Evolutionary conservation across 2,113 vertebrate species (phyloP), one percentile per base, ranked within the genome.

Genomic region (Axis porcinus): DNA sequence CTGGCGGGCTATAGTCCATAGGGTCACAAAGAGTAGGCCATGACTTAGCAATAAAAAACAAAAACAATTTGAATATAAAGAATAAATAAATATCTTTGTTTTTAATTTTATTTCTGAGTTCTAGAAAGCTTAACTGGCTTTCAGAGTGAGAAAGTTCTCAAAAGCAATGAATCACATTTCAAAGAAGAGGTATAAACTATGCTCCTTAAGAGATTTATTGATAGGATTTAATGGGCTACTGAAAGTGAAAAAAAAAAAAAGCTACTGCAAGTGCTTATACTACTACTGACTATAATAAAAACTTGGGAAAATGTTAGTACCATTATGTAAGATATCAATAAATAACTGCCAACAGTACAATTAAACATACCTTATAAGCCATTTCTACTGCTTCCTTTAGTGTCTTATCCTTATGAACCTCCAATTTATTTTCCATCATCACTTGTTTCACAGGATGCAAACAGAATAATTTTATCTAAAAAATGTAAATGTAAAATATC

Each of bases 361-460:
- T 82, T 91, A 87, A 94, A 84, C 82, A 86, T 98, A 99, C 99
- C 99, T 99, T 99, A 93, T 99, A 99, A 97, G 99, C 99, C 96
- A 99, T 99, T 98, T 99, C 99, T 94, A 99, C 99, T 97, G 99
- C 99, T 98, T 99, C 99, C 94, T 98, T 99, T 95, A 99, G 99
- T 10, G 99, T 99, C 98, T 99, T 99, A 98, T 99, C 99, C 94
- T 99, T 99, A 98, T 99, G 99, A 96, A 99, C 99, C 95, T 99
- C 99, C 97, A 99, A 98, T 98, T 99, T 99, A 98, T 99, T 99
- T 98, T 99, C 99, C 99, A 99, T 99, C 99, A 99, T 99, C 98
- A 99, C 98, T 98, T 99, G 99, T 97, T 99, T 99, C 58, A 99
- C 98, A 82, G 99, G 99, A 98, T 99, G 99, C 99, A 99, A 99